phyloP scores from a whole-genome alignment of 2,113 vertebrate genomes.

The Chunga burmeisteri region DNA sequence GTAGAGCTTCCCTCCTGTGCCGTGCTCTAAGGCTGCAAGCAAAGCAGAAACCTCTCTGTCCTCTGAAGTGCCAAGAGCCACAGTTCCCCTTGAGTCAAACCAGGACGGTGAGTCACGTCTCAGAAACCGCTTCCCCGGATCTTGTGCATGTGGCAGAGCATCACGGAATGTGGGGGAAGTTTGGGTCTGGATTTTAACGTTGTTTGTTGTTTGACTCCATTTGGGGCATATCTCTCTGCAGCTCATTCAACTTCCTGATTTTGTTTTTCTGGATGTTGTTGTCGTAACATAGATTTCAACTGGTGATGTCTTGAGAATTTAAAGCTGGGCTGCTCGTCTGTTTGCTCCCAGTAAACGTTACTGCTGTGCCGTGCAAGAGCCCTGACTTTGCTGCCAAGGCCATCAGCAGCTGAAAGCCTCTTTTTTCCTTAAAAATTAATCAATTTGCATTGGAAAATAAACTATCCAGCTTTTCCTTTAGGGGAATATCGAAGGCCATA shows the following conservation, averaged over 20 bases:
- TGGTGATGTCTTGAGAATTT: not conserved
- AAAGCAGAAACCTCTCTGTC: not conserved
- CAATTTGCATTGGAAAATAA: constrained; percentile 2
- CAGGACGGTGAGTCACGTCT: not conserved
- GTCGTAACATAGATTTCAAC: not conserved
- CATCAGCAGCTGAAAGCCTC: not conserved
- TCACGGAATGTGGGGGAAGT: not conserved
- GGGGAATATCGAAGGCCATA: not conserved
- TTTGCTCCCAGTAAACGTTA: not conserved
- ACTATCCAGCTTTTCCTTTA: not conserved
- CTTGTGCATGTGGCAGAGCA: not conserved
- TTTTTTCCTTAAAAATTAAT: not conserved
- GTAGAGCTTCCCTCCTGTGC: not conserved
- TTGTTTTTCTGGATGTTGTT: constrained; percentile 13
- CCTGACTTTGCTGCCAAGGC: not conserved
- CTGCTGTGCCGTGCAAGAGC: not conserved
- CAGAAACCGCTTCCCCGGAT: not conserved
- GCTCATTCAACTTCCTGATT: constrained; percentile 34
- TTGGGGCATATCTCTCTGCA: not conserved
- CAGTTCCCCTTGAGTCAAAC: not conserved
- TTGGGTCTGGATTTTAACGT: not conserved
- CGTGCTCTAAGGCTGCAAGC: not conserved
- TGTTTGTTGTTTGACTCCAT: not conserved
- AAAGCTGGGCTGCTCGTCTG: not conserved
- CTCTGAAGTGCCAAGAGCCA: not conserved